phyloP scores from a whole-genome alignment of 2,797 vertebrate species.

The Borostomias antarcticus region DNA sequence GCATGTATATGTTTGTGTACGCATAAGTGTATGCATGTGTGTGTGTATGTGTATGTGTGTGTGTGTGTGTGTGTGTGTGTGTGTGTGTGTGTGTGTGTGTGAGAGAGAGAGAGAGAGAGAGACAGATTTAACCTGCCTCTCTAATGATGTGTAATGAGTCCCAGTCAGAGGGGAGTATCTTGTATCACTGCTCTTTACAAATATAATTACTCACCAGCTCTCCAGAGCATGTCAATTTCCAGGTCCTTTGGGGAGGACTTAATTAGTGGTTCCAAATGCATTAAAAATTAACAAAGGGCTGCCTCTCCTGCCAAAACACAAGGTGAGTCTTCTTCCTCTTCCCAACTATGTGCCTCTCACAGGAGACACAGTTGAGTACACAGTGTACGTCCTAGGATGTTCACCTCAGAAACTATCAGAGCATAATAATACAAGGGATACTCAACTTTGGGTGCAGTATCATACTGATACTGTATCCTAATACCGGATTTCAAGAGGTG shows the following conservation, averaged over 20 bases:
- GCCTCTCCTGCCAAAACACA: conserved; percentile 68
- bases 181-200: conserved; percentile 85
- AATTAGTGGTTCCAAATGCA: conserved; percentile 80
- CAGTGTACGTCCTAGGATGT: conserved; percentile 2
- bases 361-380: conserved; percentile 50
- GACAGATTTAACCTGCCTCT: conserved; percentile 61
- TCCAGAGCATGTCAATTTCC: conserved; percentile 81
- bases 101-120: too few relatives aligned
- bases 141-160: conserved; percentile 83
- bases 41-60: conserved; percentile 5
- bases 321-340: conserved; percentile 62
- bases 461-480: too few relatives aligned
- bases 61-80: conserved; percentile 25
- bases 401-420: background rate
- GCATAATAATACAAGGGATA: too few relatives aligned
- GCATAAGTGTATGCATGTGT: conserved; percentile 50
- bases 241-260: conserved; percentile 71
- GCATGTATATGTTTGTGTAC: background rate
- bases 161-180: conserved; percentile 79
- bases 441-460: too few relatives aligned
- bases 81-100: conserved; percentile 10
- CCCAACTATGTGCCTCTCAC: conserved; percentile 34
- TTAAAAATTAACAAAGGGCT: conserved; percentile 79
- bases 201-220: conserved; percentile 84
- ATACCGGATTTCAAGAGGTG: too few relatives aligned